phyloP scores from a whole-genome alignment of 2,113 vertebrate genomes.

The Macrotis lagotis region DNA sequence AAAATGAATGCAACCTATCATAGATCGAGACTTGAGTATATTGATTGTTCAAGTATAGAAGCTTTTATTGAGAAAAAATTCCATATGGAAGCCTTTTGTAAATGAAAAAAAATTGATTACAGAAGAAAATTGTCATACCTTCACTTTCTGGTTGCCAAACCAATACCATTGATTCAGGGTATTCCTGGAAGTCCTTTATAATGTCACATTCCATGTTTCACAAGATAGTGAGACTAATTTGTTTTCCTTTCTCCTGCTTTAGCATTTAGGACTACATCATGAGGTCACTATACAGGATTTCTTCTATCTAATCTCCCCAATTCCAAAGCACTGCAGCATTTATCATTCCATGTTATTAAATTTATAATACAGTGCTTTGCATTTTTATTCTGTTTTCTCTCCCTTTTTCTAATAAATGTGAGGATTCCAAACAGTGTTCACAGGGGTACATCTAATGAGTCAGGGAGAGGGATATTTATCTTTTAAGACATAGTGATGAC shows the following conservation, averaged over 20 bases:
- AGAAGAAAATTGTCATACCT: conserved; percentile 54
- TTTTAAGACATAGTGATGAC: background rate
- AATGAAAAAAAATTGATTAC: conserved; percentile 64
- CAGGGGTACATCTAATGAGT: background rate
- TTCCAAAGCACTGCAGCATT: background rate
- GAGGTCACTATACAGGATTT: background rate
- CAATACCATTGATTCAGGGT: conserved; percentile 62
- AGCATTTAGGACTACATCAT: conserved; percentile 35
- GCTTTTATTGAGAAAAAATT: conserved; percentile 48
- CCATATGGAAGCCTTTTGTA: conserved; percentile 52
- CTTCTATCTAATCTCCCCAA: background rate
- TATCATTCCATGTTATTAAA: conserved; percentile 46
- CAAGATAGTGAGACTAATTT: conserved; percentile 36
- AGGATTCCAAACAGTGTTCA: background rate
- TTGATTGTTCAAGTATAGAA: conserved; percentile 3
- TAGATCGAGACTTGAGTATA: background rate
- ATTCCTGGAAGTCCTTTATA: conserved; percentile 32
- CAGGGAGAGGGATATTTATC: background rate
- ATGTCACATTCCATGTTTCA: conserved; percentile 20
- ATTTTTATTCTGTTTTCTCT: conserved; percentile 58
- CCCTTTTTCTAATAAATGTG: conserved; percentile 28
- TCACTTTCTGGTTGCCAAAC: conserved; percentile 47
- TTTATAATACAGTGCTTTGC: conserved; percentile 36
- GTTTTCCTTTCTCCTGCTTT: conserved; percentile 53
- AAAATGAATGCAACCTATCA: background rate